phyloP scores from a whole-genome alignment of 2,113 vertebrate genomes.

The Caranx melampygus region DNA sequence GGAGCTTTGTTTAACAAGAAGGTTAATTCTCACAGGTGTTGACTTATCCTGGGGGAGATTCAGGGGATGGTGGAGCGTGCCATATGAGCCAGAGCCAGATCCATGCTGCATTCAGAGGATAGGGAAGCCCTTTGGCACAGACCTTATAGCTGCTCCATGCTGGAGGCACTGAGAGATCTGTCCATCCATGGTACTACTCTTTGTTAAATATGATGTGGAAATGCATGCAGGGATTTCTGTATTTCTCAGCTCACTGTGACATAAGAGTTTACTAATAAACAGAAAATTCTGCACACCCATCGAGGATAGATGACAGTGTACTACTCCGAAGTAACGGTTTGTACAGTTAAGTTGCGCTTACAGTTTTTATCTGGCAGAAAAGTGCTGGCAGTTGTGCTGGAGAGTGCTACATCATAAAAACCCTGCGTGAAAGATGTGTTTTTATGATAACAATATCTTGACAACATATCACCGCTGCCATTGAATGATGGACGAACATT shows the following conservation, averaged over 20 bases:
- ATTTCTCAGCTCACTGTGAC: neutral
- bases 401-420: too few relatives aligned
- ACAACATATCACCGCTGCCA: too few relatives aligned
- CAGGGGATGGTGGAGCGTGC: slow-evolving; percentile 6
- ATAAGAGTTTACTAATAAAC: neutral
- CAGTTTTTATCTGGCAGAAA: too few relatives aligned
- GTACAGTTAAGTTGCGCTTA: neutral
- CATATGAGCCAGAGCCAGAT: slow-evolving; percentile 8
- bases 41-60: slow-evolving; percentile 25
- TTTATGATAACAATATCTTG: too few relatives aligned
- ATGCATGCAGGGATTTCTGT: slow-evolving; percentile 13
- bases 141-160: neutral
- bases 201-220: neutral
- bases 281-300: neutral
- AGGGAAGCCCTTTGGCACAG: slow-evolving; percentile 16
- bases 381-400: too few relatives aligned
- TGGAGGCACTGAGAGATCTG: slow-evolving; percentile 1
- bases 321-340: neutral
- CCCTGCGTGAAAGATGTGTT: too few relatives aligned
- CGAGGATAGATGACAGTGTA: neutral
- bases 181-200: neutral
- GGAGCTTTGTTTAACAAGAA: slow-evolving; percentile 17
- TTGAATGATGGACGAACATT: too few relatives aligned
- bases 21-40: slow-evolving; percentile 10
- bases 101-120: slow-evolving; percentile 20